These are phyloP conservation scores for Scatophagus argus DNA, from an alignment of 2,113 vertebrate genomes.

Conservation along the genomic window DNA sequence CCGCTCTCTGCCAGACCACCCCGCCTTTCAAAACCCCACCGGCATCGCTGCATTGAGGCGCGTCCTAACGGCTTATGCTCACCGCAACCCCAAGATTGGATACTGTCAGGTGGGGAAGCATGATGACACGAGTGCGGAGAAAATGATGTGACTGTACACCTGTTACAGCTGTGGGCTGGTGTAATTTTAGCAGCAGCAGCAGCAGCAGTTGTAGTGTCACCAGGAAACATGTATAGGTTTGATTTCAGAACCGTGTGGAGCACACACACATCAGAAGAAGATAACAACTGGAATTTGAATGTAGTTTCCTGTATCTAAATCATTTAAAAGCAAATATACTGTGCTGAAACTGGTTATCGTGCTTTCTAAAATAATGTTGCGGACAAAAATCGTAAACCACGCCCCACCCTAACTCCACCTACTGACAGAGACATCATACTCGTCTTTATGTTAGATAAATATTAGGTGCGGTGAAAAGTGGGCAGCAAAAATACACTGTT, in stretches of 20 bases:
- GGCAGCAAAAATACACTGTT: neutral
- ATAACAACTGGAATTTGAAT: neutral
- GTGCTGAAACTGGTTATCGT: too few relatives aligned
- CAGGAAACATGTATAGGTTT: neutral
- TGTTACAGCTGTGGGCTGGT: neutral
- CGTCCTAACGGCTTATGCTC: slow-evolving; percentile 93
- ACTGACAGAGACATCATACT: neutral
- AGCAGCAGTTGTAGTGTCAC: neutral
- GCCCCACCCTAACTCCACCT: too few relatives aligned
- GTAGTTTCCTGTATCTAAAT: too few relatives aligned
- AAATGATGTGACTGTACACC: neutral
- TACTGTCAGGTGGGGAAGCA: slow-evolving; percentile 93
- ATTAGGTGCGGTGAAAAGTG: neutral
- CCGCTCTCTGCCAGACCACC: slow-evolving; percentile 95
- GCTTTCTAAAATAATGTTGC: too few relatives aligned
- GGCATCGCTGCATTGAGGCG: slow-evolving; percentile 93
- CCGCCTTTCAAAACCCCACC: slow-evolving; percentile 93
- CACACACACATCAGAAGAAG: neutral
- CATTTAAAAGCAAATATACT: too few relatives aligned
- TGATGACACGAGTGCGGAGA: neutral
- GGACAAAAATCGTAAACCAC: too few relatives aligned
- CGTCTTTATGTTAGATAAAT: neutral
- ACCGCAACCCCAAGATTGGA: slow-evolving; percentile 96
- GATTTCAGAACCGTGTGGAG: neutral
- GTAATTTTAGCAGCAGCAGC: too few relatives aligned